Conservation (phyloP, 2,113 vertebrate genomes). For the Microtus oregoni region DNA sequence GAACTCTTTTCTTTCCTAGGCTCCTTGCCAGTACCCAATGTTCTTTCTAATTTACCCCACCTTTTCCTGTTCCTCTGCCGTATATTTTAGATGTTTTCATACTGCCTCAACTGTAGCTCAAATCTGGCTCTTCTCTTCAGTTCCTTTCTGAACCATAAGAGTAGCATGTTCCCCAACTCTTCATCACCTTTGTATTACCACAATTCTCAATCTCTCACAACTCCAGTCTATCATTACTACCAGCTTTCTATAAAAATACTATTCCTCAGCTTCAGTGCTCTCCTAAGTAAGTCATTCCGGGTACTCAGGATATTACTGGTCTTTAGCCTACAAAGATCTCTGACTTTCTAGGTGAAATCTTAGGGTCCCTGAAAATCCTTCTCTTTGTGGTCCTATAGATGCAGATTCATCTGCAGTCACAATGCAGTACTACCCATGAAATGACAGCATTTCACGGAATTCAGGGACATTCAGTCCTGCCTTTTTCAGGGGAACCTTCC, state of each 20-base stretch:
- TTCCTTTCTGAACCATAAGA: fast-evolving
- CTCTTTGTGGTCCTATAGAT: background rate
- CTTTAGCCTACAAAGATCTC: background rate
- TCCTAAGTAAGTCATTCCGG: no score
- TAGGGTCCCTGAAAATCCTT: fast-evolving
- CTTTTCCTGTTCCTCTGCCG: no score
- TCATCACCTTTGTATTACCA: background rate
- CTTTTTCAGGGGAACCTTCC: background rate
- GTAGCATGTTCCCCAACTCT: background rate
- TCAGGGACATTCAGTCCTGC: background rate
- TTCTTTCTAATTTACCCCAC: background rate
- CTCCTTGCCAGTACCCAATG: background rate
- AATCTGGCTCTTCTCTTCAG: background rate
- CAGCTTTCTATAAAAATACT: background rate
- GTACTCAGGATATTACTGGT: background rate
- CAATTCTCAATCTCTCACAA: background rate
- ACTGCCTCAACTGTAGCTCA: no score
- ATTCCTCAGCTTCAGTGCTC: fast-evolving
- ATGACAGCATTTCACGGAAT: fast-evolving
- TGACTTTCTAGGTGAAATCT: background rate
- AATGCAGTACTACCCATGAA: background rate
- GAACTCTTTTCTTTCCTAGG: background rate
- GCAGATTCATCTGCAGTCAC: background rate
- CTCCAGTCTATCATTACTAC: background rate
- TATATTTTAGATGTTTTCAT: background rate